These are phyloP conservation scores for Mylabris sibirica DNA, from an alignment of 2,888 invertebrate genomes.

Conservation along the genomic window DNA sequence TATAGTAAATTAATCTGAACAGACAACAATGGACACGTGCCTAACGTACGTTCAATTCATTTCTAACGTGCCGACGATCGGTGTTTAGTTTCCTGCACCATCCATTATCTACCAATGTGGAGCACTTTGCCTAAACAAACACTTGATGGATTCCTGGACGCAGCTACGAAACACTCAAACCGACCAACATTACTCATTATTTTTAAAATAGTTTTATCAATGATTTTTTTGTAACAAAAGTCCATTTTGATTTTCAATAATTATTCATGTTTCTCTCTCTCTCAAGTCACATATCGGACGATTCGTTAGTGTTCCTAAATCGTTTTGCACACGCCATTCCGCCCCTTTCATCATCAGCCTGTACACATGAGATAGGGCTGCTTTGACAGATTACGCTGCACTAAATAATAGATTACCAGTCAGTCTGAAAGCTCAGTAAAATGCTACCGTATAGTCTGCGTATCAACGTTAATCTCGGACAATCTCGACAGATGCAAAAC, in stretches of 20 bases:
- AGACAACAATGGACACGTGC: constrained; percentile 46
- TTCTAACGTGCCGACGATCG: constrained; percentile 30
- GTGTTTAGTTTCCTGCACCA: constrained; percentile 30
- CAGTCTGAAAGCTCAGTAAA: constrained; percentile 40
- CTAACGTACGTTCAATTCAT: constrained; percentile 38
- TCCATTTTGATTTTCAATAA: not conserved
- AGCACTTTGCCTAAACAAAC: constrained; percentile 11
- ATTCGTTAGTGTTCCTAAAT: constrained; percentile 5
- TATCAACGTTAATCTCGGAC: constrained; percentile 26
- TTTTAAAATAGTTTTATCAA: not conserved
- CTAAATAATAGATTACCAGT: constrained; percentile 55
- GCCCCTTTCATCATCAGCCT: constrained; percentile 40
- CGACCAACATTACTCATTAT: not conserved
- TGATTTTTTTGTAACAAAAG: not conserved
- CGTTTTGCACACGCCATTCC: constrained; percentile 17
- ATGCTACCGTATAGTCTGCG: constrained; percentile 26
- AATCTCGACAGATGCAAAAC: constrained; percentile 21
- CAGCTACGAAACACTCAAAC: not conserved
- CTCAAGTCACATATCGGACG: not conserved
- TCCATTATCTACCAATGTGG: constrained; percentile 10
- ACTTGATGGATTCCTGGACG: not conserved
- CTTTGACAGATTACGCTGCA: constrained; percentile 57
- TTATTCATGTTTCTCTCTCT: not conserved
- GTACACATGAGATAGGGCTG: constrained; percentile 54
- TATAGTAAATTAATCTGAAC: constrained; percentile 51